Percentiles rank a stretch among this genome's conserved stretches.
phyloP scores from a whole-genome alignment of 2,888 invertebrate species.

The Yponomeuta cagnagella region DNA sequence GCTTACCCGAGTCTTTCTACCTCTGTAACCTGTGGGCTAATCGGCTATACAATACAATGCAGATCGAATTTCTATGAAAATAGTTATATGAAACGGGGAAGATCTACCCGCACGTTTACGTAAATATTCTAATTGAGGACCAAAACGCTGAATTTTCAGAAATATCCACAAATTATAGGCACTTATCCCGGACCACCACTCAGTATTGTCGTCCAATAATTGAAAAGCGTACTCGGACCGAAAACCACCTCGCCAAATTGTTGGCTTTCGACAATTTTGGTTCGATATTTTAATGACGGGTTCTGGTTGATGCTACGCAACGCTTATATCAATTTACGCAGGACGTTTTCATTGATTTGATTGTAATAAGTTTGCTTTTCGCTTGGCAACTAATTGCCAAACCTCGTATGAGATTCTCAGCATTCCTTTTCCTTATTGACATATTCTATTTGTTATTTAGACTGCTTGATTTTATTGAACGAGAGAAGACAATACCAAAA shows the following conservation, averaged over 20 bases:
- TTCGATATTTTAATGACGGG: neutral
- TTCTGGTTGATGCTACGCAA: neutral
- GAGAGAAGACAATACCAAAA: too few species aligned
- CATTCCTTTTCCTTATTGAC: too few species aligned
- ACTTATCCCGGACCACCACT: neutral
- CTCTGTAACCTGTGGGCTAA: too few species aligned
- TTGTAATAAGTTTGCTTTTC: too few species aligned
- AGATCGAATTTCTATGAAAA: neutral
- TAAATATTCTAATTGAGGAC: neutral
- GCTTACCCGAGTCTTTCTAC: too few species aligned
- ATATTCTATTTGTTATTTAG: too few species aligned
- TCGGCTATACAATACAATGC: too few species aligned
- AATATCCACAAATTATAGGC: neutral
- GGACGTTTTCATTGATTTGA: too few species aligned
- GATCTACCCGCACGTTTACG: neutral
- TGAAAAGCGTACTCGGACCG: neutral
- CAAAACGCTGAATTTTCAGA: neutral
- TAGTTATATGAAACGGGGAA: neutral
- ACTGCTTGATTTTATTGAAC: too few species aligned
- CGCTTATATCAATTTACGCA: too few species aligned
- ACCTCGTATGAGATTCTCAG: too few species aligned
- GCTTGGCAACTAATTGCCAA: too few species aligned
- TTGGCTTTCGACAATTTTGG: neutral
- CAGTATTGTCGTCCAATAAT: neutral
- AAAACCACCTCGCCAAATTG: neutral